These are phyloP conservation scores for Netelia inedita DNA, from an alignment of 2,888 invertebrate species.

Conservation along the genomic window DNA sequence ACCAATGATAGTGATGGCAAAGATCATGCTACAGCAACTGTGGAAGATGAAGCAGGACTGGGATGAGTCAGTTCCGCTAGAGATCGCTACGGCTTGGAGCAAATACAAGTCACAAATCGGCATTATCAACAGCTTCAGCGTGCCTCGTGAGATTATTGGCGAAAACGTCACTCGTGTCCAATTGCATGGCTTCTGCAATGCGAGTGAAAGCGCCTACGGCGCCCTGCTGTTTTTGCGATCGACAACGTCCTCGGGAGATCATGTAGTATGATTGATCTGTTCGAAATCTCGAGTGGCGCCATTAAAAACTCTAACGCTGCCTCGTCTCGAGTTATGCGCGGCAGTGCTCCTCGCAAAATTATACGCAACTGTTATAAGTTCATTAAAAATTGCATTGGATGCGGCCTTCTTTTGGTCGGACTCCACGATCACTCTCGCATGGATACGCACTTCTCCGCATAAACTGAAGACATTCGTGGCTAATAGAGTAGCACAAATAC, in stretches of 20 bases:
- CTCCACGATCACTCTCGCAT: slow-evolving; percentile 55
- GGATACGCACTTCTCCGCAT: slow-evolving; percentile 58
- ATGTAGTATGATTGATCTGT: slow-evolving; percentile 34
- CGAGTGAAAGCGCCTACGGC: not conserved
- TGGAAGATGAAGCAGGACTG: slow-evolving; percentile 11
- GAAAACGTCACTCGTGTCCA: not conserved
- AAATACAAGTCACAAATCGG: slow-evolving; percentile 6
- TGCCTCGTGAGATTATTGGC: not conserved
- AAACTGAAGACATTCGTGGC: slow-evolving; percentile 55
- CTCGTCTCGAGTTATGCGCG: slow-evolving; percentile 58
- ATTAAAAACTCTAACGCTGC: slow-evolving; percentile 39
- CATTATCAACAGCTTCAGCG: not conserved
- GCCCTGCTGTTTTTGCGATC: not conserved
- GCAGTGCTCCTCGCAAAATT: slow-evolving; percentile 34
- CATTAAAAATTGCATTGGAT: slow-evolving; percentile 12
- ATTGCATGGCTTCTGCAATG: slow-evolving; percentile 6
- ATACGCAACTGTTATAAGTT: not conserved
- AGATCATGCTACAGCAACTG: slow-evolving; percentile 9
- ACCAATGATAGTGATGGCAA: not conserved
- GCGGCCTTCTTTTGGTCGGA: slow-evolving; percentile 54
- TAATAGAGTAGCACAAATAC: slow-evolving; percentile 59
- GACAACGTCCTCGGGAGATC: not conserved
- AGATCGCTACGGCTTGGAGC: not conserved
- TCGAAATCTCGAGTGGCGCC: slow-evolving; percentile 61
- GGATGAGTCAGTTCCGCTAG: slow-evolving; percentile 3